Base-by-base conservation (phyloP, 2,888 invertebrate genomes). In the Machimus atricapillus region DNA sequence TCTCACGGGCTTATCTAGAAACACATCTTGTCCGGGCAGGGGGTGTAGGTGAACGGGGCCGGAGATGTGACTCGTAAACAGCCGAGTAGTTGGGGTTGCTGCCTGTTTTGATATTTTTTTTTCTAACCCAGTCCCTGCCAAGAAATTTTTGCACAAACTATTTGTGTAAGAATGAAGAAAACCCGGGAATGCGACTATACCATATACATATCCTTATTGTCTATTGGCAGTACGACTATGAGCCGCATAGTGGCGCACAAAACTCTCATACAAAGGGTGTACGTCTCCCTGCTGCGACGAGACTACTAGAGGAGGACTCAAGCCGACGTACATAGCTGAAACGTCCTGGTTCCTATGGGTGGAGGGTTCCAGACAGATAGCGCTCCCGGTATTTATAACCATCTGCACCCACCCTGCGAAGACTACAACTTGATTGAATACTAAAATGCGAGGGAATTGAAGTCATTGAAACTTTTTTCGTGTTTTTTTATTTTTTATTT, bases 381-480 rank as follows among this genome's bases (percentile, higher is more conserved):
- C 66, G 66, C 40, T 83, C 37, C 66, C 40, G 83, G 83, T 83
- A 83, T 83, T 83, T 83, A 83, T 83, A 83, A 83, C 83, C 66
- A 73, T 83, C 73, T 43, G 40, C 43, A 66, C 66, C 58, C 73
- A 27, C 37, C 83, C 73, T 19, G 19, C 83, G 23, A 58, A 23
- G 73, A 83, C 83, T 73, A 73, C 73, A 83, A 73, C 73, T 73
- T 73, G 73, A 83, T 83, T 83, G 83, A 83, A 83, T 83, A 83
- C 83, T 58, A 83, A 83, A 83, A 83, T 83, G 83, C 83, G 40
- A 83, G 73, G 40, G 73, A 83, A 83, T 73, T 83, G 83, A 43
- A 83, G 83, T 83, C 73, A 83, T 83, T 83, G 83, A 83, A 83
- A 83, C 83, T 83, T 83, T 74, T 7, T 82, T 82, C 82, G 58